Percentiles rank a stretch among this genome's conserved stretches.
Evolutionary conservation across 2,888 invertebrate genomes (phyloP).

Genomic region (Allolobophora icterica): DNA sequence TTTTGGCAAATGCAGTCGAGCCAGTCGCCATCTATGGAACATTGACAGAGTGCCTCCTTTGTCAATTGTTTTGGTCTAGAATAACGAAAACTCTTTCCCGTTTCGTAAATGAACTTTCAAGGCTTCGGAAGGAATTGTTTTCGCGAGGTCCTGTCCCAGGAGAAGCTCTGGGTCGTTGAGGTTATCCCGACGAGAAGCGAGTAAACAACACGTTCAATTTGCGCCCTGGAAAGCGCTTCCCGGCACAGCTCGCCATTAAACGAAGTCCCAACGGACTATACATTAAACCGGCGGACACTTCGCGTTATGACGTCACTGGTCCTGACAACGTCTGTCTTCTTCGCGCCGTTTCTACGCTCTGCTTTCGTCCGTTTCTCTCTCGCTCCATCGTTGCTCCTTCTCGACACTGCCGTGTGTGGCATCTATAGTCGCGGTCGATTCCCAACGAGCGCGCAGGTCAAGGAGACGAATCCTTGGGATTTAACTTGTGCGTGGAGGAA

Average conservation of each 20-base stretch:
- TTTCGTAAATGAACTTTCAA: background rate
- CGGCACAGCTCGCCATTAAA: background rate
- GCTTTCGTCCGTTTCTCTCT: too few relatives aligned
- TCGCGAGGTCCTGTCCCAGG: background rate
- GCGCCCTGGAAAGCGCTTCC: background rate
- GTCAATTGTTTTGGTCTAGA: background rate
- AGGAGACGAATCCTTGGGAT: background rate
- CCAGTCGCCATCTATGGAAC: background rate
- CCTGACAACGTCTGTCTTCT: background rate
- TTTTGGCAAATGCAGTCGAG: background rate
- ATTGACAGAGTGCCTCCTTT: background rate
- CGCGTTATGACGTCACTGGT: background rate
- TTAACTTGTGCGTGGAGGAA: background rate
- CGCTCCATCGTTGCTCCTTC: too few relatives aligned
- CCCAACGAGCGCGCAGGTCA: background rate
- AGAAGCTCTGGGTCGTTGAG: background rate
- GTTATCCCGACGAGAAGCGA: background rate
- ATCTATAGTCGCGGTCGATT: background rate
- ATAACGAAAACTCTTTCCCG: background rate
- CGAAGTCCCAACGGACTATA: background rate
- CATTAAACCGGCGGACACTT: background rate
- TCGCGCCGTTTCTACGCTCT: background rate
- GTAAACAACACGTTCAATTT: constrained; percentile 1
- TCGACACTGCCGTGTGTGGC: too few relatives aligned
- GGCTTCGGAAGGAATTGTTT: background rate